Percentiles rank a stretch among this genome's conserved stretches.
Conservation (phyloP, 30 jellyfish, hydroid and myxozoan genomes). For the Hydractinia echinata region DNA sequence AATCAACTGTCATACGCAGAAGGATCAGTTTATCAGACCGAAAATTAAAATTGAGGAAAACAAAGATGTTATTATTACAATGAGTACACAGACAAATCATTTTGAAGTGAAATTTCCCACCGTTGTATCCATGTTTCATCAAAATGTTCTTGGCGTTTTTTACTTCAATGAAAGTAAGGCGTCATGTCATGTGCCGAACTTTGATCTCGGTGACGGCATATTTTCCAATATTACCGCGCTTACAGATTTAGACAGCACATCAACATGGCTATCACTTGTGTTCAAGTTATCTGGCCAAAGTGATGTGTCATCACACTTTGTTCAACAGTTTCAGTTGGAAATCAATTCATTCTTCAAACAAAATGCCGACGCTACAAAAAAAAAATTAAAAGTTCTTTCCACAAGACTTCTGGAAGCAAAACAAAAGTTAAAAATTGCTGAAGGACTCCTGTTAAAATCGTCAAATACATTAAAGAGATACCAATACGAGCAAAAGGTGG, state of each 20-base stretch:
- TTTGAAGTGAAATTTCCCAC: neutral
- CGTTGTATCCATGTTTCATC: neutral
- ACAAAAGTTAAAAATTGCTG: neutral
- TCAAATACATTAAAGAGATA: neutral
- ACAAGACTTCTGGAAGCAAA: neutral
- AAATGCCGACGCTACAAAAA: neutral
- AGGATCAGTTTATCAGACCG: slow-evolving; percentile 1
- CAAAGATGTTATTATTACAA: neutral
- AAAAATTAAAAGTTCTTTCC: neutral
- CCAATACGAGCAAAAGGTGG: neutral
- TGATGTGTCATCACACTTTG: neutral
- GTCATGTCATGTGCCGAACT: neutral
- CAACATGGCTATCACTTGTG: slow-evolving; percentile 18
- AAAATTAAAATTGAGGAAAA: neutral
- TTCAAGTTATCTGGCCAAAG: slow-evolving; percentile 11
- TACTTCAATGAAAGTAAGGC: neutral
- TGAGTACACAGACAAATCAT: neutral
- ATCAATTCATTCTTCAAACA: neutral
- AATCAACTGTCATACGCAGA: slow-evolving; percentile 1
- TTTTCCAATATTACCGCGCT: neutral
- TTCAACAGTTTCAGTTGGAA: neutral
- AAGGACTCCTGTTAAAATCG: neutral
- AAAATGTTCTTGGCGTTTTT: neutral
- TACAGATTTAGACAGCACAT: neutral
- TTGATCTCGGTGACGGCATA: slow-evolving; percentile 11